A percentile compares a stretch with the other conserved stretches of the same genome.
These are phyloP conservation scores for Gracilinanus agilis DNA, from an alignment of 2,113 vertebrate species.

Conservation along the genomic window DNA sequence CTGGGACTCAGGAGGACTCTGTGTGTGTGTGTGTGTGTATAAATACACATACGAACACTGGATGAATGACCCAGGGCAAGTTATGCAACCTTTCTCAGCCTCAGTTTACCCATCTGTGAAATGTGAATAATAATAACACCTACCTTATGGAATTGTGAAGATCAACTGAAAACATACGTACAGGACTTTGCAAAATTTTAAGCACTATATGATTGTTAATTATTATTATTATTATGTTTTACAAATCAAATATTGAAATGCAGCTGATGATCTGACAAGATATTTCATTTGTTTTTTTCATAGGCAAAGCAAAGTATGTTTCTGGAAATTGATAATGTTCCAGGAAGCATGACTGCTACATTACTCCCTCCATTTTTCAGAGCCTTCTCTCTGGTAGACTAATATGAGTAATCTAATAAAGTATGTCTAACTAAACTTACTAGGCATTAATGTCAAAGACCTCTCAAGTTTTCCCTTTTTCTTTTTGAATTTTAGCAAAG, in stretches of 20 bases:
- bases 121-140: neutral
- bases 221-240: neutral
- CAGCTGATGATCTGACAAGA: neutral
- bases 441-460: neutral
- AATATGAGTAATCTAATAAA: neutral
- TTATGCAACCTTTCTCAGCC: neutral
- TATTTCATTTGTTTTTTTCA: neutral
- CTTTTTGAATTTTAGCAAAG: neutral
- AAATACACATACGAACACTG: neutral
- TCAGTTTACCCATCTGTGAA: neutral
- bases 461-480: neutral
- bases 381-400: neutral
- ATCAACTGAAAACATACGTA: no score
- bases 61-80: neutral
- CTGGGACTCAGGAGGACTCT: neutral
- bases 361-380: neutral
- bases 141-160: neutral
- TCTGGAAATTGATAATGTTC: neutral
- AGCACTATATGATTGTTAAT: neutral
- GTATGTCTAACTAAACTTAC: neutral
- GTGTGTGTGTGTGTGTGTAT: neutral
- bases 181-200: neutral
- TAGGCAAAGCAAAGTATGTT: neutral
- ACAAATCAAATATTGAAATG: neutral
- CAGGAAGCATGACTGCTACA: neutral